Evolutionary conservation across 2,888 invertebrate species (phyloP), one percentile per base, ranked within the genome.

Genomic region (Watsonalla binaria): DNA sequence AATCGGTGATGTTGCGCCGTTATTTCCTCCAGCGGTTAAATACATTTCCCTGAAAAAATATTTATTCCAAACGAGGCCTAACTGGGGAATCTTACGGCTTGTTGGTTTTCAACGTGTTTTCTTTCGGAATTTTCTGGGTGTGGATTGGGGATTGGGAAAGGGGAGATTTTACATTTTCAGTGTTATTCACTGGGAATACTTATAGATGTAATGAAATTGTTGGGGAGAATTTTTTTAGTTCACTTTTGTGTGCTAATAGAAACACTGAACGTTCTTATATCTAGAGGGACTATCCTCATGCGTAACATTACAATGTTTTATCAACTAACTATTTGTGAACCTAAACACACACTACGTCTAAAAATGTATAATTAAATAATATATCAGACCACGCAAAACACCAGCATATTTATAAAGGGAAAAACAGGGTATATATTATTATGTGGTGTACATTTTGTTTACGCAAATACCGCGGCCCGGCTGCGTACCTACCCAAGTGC

Each of bases 1-100:
- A 82, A 86, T 86, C 87, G 75, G 70, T 74, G 80, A 82, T 84
- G 83, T 82, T 84, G 78, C 80, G 76, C 78, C 74, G 79, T 81
- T 84, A 82, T 86, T 84, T 86, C 83, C 81, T 81, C 71, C 69
- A 61, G 66, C 72, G 78, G 80, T 81, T 82, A 83, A 84, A 83
- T 83, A 84, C 79, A 78, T 74, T 80, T 72, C 72, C 76, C 74
- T 74, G 74, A 78, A 83, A 84, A 83, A 83, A 81, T 79, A 78
- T 84, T 83, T 80, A 74, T 78, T 75, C 59, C 66, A 57, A 49
- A 58, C 62, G 70, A 73, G 76, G 76, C 80, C 72, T 68, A 69
- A 62, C 60, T 62, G 65, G 61, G 59, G 67, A 68, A 67, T 70
- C 66, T 66, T 72, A 62, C 55, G 62, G 64, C 63, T 72, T 74